Conservation (phyloP, 2,888 invertebrate genomes). For the Lacanobia wlatinum region DNA sequence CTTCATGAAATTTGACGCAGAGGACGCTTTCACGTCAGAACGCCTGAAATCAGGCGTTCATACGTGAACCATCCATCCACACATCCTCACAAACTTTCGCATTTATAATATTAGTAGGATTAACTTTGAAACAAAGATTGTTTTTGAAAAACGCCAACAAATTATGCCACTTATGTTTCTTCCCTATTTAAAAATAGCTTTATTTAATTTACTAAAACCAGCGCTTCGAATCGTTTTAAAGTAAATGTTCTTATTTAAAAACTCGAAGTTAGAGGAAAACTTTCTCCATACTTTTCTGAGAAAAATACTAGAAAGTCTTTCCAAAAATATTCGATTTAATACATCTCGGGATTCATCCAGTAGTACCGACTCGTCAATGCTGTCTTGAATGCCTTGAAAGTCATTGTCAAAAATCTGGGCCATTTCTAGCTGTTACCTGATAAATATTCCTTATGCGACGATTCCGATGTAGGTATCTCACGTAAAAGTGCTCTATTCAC, state of each 20-base stretch:
- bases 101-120: too few species aligned
- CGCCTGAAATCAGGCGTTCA: too few species aligned
- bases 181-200: not conserved
- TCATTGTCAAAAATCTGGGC: conserved; percentile 15
- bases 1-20: too few species aligned
- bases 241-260: conserved; percentile 7
- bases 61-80: too few species aligned
- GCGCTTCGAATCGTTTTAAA: conserved; percentile 2
- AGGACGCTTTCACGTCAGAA: too few species aligned
- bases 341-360: not conserved
- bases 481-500: conserved; percentile 12
- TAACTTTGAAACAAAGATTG: not conserved
- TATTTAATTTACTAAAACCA: not conserved
- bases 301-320: not conserved
- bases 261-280: not conserved
- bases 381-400: conserved; percentile 13
- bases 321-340: not conserved
- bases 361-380: not conserved
- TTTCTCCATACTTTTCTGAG: not conserved
- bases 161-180: not conserved
- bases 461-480: conserved; percentile 14
- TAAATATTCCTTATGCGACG: conserved; percentile 17
- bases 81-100: too few species aligned
- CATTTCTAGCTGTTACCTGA: not conserved
- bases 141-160: not conserved